phyloP scores from a whole-genome alignment of 2,113 vertebrate genomes.

The Alethe castanea region DNA sequence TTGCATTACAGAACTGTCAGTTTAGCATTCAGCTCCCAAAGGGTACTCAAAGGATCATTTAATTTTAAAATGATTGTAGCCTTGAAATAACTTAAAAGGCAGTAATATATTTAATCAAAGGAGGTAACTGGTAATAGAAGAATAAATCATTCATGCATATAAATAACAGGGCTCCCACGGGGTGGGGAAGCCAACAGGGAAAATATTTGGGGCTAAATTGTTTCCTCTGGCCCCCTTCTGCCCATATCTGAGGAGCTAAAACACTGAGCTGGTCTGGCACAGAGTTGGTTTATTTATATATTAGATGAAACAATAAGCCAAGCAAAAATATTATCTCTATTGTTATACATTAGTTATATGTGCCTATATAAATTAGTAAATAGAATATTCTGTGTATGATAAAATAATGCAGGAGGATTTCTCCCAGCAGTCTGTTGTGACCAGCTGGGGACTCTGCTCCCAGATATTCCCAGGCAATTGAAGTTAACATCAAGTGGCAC shows the following conservation, averaged over 20 bases:
- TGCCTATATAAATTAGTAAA: not conserved
- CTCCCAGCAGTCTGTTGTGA: not conserved
- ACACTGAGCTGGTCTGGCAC: not conserved
- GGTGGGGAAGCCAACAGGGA: not conserved
- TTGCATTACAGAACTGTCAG: constrained; percentile 10
- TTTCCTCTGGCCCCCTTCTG: not conserved
- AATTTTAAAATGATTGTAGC: constrained; percentile 48
- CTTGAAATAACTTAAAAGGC: constrained; percentile 36
- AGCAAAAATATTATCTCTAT: not conserved
- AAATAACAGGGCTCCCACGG: not conserved
- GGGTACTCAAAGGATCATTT: constrained; percentile 11
- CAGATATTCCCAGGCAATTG: not conserved
- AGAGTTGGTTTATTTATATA: not conserved
- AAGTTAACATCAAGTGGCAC: not conserved
- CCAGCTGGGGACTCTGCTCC: not conserved
- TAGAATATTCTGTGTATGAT: fast-evolving
- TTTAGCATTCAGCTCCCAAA: constrained; percentile 5
- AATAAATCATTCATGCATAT: constrained; percentile 32
- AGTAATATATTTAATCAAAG: constrained; percentile 42
- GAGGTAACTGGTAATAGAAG: constrained; percentile 16
- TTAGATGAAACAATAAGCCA: not conserved
- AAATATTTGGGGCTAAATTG: not conserved
- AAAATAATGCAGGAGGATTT: not conserved
- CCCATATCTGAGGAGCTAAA: not conserved
- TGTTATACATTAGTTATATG: fast-evolving